phyloP scores from a whole-genome alignment of 2,888 invertebrate species.

The Drosophila neoperkinsi region DNA sequence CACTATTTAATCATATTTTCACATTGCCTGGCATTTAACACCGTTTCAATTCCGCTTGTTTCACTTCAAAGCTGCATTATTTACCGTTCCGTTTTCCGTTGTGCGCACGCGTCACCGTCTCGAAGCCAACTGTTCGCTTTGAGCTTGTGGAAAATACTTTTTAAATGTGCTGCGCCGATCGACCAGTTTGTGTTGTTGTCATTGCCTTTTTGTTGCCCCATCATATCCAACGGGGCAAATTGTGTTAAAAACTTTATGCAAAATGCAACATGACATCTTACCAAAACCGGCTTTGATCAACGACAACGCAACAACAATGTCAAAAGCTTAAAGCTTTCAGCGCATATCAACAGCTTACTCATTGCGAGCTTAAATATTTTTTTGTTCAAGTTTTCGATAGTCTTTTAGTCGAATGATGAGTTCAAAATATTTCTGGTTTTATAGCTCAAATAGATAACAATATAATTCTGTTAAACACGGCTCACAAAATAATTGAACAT shows the following conservation, averaged over 20 bases:
- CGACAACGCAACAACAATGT: not conserved
- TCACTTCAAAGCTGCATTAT: constrained; percentile 19
- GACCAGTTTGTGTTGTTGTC: constrained; percentile 48
- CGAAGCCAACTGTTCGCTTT: constrained; percentile 44
- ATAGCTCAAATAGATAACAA: not conserved
- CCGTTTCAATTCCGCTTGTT: constrained; percentile 39
- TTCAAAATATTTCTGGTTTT: not conserved
- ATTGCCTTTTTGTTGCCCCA: constrained; percentile 13
- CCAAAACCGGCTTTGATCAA: constrained; percentile 59
- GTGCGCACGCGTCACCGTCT: constrained; percentile 73
- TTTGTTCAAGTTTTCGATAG: not conserved
- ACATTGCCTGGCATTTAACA: constrained; percentile 37
- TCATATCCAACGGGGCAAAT: constrained; percentile 10
- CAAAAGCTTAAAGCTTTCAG: constrained; percentile 15
- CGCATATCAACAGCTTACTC: not conserved
- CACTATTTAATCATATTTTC: not conserved
- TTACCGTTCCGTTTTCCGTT: constrained; percentile 51
- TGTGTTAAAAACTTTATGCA: constrained; percentile 55
- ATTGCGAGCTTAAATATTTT: not conserved
- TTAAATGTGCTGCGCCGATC: constrained; percentile 26
- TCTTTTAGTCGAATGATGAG: not conserved
- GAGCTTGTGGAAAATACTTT: constrained; percentile 44
- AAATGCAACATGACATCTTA: constrained; percentile 59
- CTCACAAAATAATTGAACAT: not conserved
- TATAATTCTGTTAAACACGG: not conserved